phyloP scores from a whole-genome alignment of 2,888 invertebrate genomes.

The Chymomyza amoena region DNA sequence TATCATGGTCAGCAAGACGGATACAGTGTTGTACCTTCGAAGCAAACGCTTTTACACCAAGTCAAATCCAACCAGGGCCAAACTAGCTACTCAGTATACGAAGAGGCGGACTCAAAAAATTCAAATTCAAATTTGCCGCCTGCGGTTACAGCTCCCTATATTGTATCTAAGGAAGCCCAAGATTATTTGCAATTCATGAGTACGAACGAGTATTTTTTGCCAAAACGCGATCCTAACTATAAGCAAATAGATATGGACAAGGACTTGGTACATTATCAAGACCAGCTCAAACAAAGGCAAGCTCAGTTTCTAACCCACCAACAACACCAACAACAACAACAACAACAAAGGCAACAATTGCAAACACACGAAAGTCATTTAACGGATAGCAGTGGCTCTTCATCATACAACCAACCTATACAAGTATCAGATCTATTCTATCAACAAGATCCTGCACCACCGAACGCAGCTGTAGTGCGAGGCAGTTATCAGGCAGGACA shows the following conservation, averaged over 20 bases:
- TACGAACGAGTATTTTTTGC: conserved; percentile 75
- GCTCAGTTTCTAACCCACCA: conserved; percentile 25
- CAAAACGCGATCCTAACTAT: conserved; percentile 75
- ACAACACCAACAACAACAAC: conserved; percentile 25
- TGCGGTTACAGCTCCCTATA: conserved; percentile 7
- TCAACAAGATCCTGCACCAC: conserved; percentile 60
- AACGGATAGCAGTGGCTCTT: conserved; percentile 40
- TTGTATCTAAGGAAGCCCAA: conserved; percentile 68
- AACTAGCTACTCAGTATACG: conserved; percentile 65
- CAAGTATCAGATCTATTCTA: conserved; percentile 61
- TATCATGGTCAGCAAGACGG: conserved; percentile 13
- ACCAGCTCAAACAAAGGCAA: conserved; percentile 40
- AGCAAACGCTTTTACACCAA: conserved; percentile 23
- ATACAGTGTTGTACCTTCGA: conserved; percentile 28
- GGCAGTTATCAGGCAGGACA: conserved; percentile 74
- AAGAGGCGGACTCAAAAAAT: conserved; percentile 59
- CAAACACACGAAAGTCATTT: conserved; percentile 17
- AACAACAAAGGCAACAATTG: conserved; percentile 25
- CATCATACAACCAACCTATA: conserved; percentile 49
- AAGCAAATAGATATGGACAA: conserved; percentile 64
- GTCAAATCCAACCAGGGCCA: conserved; percentile 30
- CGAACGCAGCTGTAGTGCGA: conserved; percentile 57
- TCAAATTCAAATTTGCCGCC: conserved; percentile 8
- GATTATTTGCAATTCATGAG: conserved; percentile 76
- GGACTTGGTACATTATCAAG: conserved; percentile 48